Base-by-base conservation (phyloP, 2,113 vertebrate species). In the Plectropomus leopardus region DNA sequence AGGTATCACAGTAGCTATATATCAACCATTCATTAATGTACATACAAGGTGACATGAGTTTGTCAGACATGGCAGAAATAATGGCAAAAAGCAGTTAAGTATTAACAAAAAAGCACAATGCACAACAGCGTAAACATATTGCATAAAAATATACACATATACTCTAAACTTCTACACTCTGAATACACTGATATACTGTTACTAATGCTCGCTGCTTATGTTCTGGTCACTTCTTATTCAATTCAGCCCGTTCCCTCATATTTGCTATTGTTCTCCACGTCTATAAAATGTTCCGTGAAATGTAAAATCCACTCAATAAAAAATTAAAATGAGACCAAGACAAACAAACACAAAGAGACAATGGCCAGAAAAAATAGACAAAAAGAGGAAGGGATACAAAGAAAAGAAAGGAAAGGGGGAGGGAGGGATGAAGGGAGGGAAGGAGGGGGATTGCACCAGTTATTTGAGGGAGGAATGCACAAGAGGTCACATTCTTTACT, bases 401-500 rank as follows among this genome's bases (percentile, higher is more conserved):
- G 44, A 60, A 11, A 11, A 24, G 23, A 78, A 69, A 30, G 23
- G 59, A 44, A 30, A 30, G 34, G 58, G 21, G 26, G 34, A 34
- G 4, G 66, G 23, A 68, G 13, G 32, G n/a, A 47, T 16, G 9
- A 15, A 59, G 9, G 54, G 47, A 60, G 65, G 26, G 63, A 26
- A 59, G 19, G 42, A 66, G 65, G 57, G 71, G 86, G 83, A 65
- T 79, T 87, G 74, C 88, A 90, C 85, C 85, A 92, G 86, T 89
- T 87, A 90, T 92, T 93, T 87, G 83, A 91, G 89, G 85, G 89
- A 87, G 89, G 92, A 94, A 94, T 93, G 92, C 85, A 84, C 79
- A 89, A 83, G 90, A 91, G 89, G 90, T 93, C 89, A 90, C 92
- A 94, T 94, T 93, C 91, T 92, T 92, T 77, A 83, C 86, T 92